A percentile compares a stretch with the other conserved stretches of the same genome.
phyloP scores from a whole-genome alignment of 2,888 invertebrate species.

The Ceratothoa steindachneri region DNA sequence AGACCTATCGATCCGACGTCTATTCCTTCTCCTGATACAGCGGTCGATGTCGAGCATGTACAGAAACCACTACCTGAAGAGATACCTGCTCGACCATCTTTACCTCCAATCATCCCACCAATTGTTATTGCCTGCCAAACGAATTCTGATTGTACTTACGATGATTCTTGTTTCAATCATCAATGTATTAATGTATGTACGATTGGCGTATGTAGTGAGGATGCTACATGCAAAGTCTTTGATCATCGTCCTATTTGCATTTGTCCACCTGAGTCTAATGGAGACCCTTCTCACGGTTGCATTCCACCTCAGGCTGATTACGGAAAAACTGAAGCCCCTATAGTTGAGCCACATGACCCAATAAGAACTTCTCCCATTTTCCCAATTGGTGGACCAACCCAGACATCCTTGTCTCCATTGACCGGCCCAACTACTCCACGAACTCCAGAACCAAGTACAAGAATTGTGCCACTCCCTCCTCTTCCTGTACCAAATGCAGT shows the following conservation, averaged over 20 bases:
- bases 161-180: slow-evolving; percentile 35
- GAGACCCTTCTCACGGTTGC: slow-evolving; percentile 64
- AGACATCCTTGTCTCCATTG: slow-evolving; percentile 14
- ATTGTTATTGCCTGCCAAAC: slow-evolving; percentile 51
- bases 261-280: slow-evolving; percentile 68
- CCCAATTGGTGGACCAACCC: slow-evolving; percentile 21
- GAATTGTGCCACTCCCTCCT: slow-evolving; percentile 48
- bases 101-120: slow-evolving; percentile 14
- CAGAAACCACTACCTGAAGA: slow-evolving; percentile 15
- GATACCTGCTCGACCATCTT: slow-evolving; percentile 1
- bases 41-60: neutral
- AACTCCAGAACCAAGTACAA: neutral
- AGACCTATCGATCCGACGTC: slow-evolving; percentile 10
- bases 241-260: slow-evolving; percentile 80
- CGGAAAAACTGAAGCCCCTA: slow-evolving; percentile 13
- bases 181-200: slow-evolving; percentile 54
- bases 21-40: slow-evolving; percentile 3
- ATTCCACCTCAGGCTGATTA: slow-evolving; percentile 16
- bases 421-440: slow-evolving; percentile 9
- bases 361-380: slow-evolving; percentile 8
- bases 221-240: slow-evolving; percentile 78
- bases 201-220: slow-evolving; percentile 77
- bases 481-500: slow-evolving; percentile 60
- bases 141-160: slow-evolving; percentile 45
- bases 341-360: slow-evolving; percentile 4